A percentile compares a stretch with the other conserved stretches of the same genome.
phyloP scores from a whole-genome alignment of 2,113 vertebrate genomes.

The Orthochromis malagaraziensis region DNA sequence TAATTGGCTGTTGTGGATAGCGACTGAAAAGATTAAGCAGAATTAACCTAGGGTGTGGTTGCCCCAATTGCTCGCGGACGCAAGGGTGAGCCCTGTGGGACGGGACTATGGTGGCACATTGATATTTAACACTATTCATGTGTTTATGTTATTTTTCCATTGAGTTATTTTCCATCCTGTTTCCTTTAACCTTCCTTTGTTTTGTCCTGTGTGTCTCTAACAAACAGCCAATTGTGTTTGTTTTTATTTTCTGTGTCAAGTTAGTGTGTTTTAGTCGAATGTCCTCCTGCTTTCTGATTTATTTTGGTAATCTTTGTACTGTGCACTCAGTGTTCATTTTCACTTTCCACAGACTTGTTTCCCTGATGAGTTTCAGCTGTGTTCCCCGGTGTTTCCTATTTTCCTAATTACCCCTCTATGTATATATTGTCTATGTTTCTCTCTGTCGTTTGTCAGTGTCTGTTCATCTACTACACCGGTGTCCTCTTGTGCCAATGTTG shows the following conservation, averaged over 20 bases:
- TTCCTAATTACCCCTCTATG: neutral
- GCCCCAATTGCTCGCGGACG: accelerated
- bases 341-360: neutral
- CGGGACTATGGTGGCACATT: accelerated
- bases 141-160: neutral
- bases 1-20: neutral
- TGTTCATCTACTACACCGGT: accelerated
- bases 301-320: neutral
- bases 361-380: neutral
- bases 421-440: neutral
- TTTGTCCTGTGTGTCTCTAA: neutral
- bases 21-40: accelerated
- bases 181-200: neutral
- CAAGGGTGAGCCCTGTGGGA: accelerated
- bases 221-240: neutral
- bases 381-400: neutral
- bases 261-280: accelerated
- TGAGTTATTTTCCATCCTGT: neutral
- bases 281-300: neutral
- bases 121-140: neutral
- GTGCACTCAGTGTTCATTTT: neutral
- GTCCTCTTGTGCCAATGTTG: neutral
- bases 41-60: neutral
- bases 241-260: neutral
- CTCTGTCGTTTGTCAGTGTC: neutral